Conservation (phyloP, 2,113 vertebrate genomes). For the Channa maculata region DNA sequence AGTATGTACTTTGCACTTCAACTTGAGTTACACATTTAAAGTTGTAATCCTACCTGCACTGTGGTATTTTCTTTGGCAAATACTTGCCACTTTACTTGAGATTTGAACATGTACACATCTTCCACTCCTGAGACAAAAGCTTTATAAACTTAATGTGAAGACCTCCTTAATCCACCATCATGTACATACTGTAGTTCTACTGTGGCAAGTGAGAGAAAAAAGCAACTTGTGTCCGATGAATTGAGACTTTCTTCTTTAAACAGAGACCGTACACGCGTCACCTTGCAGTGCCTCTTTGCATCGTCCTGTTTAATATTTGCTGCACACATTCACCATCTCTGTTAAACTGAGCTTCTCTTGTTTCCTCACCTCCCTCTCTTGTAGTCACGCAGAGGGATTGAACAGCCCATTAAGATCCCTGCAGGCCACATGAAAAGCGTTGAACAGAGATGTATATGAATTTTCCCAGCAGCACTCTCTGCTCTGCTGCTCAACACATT, state of each 20-base stretch:
- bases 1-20: no score
- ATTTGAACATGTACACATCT: no score
- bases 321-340: not conserved
- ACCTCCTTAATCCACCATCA: no score
- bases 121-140: no score
- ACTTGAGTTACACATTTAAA: no score
- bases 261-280: no score
- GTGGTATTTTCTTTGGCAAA: no score
- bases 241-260: not conserved
- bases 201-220: no score
- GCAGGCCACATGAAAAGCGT: constrained; percentile 2
- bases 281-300: not conserved
- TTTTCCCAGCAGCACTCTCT: not conserved
- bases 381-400: not conserved
- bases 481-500: not conserved
- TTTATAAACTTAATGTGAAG: not conserved
- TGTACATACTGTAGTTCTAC: no score
- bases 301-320: constrained; percentile 3
- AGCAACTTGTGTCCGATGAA: not conserved
- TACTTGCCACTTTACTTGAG: no score
- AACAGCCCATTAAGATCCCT: constrained; percentile 20
- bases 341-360: not conserved
- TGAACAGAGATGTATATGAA: not conserved
- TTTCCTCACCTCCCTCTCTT: not conserved
- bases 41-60: no score